Conservation (phyloP, 2,113 vertebrate genomes). For the Lichenostomus cassidix region DNA sequence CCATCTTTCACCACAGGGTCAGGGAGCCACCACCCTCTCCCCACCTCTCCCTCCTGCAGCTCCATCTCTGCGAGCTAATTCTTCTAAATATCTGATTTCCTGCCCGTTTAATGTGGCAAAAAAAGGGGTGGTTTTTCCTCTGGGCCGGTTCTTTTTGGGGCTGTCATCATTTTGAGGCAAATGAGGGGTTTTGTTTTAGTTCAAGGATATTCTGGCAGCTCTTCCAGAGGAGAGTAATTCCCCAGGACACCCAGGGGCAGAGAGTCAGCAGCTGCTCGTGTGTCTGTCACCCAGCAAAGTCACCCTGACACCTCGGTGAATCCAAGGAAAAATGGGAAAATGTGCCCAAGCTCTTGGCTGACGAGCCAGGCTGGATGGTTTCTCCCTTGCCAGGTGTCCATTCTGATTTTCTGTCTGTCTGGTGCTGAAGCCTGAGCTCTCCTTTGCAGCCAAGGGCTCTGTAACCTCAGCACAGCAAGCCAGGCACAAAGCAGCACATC, state of each 20-base stretch:
- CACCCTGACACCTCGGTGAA: not conserved
- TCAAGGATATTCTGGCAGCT: not conserved
- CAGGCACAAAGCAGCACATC: not conserved
- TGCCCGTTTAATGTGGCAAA: not conserved
- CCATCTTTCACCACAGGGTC: constrained; percentile 56
- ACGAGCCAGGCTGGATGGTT: not conserved
- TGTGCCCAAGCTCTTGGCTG: not conserved
- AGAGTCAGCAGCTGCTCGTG: not conserved
- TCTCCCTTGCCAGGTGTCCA: not conserved
- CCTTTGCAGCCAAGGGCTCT: not conserved
- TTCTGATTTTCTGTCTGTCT: not conserved
- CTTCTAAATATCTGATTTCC: not conserved
- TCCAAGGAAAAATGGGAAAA: not conserved
- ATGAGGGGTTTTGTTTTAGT: not conserved
- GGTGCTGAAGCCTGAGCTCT: not conserved
- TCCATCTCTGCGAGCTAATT: not conserved
- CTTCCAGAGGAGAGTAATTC: not conserved
- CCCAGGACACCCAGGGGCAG: not conserved
- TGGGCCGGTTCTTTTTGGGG: not conserved
- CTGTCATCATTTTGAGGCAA: not conserved
- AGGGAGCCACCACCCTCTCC: constrained; percentile 8
- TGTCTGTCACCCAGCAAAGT: not conserved
- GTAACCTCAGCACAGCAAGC: not conserved
- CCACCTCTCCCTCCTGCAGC: not conserved
- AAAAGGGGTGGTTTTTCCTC: not conserved